Conservation (phyloP, 2,888 invertebrate genomes). For the Sphinx pinastri region DNA sequence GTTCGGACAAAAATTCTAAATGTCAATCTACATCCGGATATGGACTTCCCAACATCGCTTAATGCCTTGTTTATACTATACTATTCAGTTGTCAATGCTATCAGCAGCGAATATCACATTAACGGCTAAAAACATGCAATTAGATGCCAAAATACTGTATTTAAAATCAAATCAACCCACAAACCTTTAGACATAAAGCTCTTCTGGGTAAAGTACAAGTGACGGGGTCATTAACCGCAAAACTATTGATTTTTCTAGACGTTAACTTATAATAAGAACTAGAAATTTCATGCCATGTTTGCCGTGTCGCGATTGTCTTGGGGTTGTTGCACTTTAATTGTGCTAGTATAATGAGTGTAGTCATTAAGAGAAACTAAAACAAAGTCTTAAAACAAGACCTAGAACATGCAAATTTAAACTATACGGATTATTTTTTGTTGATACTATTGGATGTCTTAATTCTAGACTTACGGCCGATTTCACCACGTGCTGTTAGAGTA, state of each 20-base stretch:
- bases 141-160: conserved; percentile 19
- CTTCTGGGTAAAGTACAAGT: conserved; percentile 42
- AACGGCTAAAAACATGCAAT: background rate
- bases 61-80: background rate
- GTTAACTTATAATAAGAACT: conserved; percentile 31
- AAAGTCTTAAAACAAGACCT: too few species aligned
- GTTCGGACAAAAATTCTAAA: too few species aligned
- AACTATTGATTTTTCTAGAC: conserved; percentile 66
- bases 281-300: background rate
- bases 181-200: conserved; percentile 27
- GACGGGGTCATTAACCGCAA: conserved; percentile 56
- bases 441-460: too few species aligned
- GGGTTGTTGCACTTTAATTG: background rate
- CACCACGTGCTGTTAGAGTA: too few species aligned
- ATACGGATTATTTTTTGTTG: too few species aligned
- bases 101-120: background rate
- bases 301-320: background rate
- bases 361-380: too few species aligned
- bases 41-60: too few species aligned
- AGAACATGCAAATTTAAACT: too few species aligned
- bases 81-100: background rate
- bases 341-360: background rate
- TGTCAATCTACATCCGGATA: too few species aligned
- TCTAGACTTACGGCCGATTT: too few species aligned
- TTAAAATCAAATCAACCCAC: conserved; percentile 36